Conservation (phyloP, 2,113 vertebrate species). For the Pseudorasbora parva region DNA sequence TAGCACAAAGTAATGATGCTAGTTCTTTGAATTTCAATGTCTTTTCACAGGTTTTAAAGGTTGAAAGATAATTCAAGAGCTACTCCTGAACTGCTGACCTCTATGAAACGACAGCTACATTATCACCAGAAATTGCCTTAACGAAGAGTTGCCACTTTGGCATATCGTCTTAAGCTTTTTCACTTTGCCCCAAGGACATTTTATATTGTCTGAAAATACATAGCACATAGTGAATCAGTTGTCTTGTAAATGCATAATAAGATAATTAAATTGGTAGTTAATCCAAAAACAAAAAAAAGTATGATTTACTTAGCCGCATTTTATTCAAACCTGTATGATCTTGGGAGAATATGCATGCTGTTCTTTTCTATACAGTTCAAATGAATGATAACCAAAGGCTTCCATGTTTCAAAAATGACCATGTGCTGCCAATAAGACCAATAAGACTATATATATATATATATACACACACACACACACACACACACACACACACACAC, state of each 20-base stretch:
- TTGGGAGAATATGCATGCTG: neutral
- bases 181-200: conserved; percentile 12
- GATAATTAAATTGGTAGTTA: neutral
- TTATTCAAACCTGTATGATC: neutral
- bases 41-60: conserved; percentile 28
- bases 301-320: neutral
- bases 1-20: conserved; percentile 19
- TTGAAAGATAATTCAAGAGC: conserved; percentile 24
- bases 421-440: no score
- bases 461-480: no score
- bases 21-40: conserved; percentile 17
- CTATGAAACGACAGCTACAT: conserved; percentile 9
- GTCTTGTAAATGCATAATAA: conserved; percentile 8
- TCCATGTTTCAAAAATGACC: neutral
- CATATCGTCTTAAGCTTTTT: conserved; percentile 23
- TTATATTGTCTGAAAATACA: conserved; percentile 22
- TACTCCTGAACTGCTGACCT: conserved; percentile 16
- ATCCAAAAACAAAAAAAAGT: neutral
- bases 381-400: neutral
- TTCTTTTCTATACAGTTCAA: neutral
- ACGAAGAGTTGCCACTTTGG: neutral
- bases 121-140: conserved; percentile 9
- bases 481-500: no score
- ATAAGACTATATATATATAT: no score
- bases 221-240: conserved; percentile 17